Evolutionary conservation across 2,113 vertebrate genomes (phyloP).

Genomic region (Crotalus helleri): DNA sequence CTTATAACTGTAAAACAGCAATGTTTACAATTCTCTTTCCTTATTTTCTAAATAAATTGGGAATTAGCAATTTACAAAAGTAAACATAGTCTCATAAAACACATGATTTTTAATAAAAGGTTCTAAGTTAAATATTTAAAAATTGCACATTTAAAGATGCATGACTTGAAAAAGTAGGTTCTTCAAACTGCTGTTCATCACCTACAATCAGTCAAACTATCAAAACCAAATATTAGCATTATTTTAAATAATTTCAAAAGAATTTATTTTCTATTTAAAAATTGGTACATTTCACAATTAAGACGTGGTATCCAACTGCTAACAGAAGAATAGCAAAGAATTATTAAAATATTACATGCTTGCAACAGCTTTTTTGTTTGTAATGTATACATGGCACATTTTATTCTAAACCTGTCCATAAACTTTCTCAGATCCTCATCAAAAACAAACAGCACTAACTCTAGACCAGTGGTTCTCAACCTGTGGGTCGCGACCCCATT

Average conservation of each 20-base stretch:
- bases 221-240: background rate
- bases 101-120: background rate
- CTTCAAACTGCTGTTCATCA: background rate
- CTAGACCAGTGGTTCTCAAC: background rate
- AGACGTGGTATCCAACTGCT: background rate
- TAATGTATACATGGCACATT: background rate
- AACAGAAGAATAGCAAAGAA: background rate
- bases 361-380: background rate
- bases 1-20: background rate
- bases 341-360: background rate
- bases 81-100: background rate
- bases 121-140: background rate
- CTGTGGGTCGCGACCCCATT: too few species aligned
- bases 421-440: background rate
- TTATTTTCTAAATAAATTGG: background rate
- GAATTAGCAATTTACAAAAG: background rate
- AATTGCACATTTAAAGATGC: background rate
- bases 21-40: background rate
- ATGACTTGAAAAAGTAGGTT: background rate
- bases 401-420: background rate
- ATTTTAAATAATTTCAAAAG: background rate
- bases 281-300: background rate
- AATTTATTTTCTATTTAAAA: background rate
- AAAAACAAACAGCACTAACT: background rate
- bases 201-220: background rate